Percentiles rank a stretch among this genome's conserved stretches.
Conservation (phyloP, 2,888 invertebrate species). For the Ophion obscuratus region DNA sequence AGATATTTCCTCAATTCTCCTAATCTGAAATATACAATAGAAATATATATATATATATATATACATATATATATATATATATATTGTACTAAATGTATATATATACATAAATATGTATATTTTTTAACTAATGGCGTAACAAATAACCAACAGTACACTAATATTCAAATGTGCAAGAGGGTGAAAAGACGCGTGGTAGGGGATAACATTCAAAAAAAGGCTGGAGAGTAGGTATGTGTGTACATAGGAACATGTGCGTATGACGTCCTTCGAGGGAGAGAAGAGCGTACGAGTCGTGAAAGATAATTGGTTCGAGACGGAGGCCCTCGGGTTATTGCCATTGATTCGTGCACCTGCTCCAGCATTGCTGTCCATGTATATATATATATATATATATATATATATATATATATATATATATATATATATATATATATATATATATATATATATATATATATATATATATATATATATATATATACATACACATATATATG, state of each 20-base stretch:
- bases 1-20: background rate
- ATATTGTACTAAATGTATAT: too few species aligned
- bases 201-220: background rate
- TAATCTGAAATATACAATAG: background rate
- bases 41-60: background rate
- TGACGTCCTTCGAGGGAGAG: slow-evolving; percentile 49
- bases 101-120: background rate
- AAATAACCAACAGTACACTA: background rate
- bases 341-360: slow-evolving; percentile 75
- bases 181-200: slow-evolving; percentile 20
- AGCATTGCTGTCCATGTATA: slow-evolving; percentile 70
- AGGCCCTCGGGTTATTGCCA: slow-evolving; percentile 68
- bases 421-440: slow-evolving; percentile 36
- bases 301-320: slow-evolving; percentile 71
- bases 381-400: background rate
- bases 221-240: background rate
- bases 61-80: too few species aligned
- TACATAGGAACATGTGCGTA: slow-evolving; percentile 34
- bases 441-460: too few species aligned
- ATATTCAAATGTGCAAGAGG: background rate
- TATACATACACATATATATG: too few species aligned
- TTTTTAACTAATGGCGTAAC: background rate
- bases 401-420: too few species aligned
- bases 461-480: slow-evolving; percentile 33
- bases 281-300: slow-evolving; percentile 66